These are phyloP conservation scores for Seira musarum DNA, from an alignment of 2,888 invertebrate species.

Conservation along the genomic window DNA sequence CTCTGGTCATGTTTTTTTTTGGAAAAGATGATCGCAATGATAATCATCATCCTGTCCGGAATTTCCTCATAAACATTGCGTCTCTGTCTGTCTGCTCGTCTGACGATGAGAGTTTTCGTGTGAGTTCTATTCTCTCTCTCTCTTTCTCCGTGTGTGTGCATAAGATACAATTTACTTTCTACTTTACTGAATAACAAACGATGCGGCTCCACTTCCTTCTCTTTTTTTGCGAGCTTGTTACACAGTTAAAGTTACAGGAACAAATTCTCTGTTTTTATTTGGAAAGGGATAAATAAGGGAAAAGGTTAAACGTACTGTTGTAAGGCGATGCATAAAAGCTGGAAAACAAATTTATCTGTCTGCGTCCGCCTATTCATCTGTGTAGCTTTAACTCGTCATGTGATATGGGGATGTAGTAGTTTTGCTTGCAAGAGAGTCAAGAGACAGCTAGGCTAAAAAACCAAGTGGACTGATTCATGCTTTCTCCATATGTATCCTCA, in stretches of 20 bases:
- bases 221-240: slow-evolving; percentile 12
- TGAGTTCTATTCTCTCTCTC: slow-evolving; percentile 14
- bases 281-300: slow-evolving; percentile 3
- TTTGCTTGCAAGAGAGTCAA: neutral
- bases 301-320: slow-evolving; percentile 31
- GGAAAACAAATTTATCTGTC: slow-evolving; percentile 56
- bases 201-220: slow-evolving; percentile 5
- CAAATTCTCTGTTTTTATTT: neutral
- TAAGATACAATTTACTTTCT: neutral
- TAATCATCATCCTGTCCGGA: slow-evolving; percentile 32
- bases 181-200: neutral
- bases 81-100: neutral
- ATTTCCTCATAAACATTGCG: slow-evolving; percentile 20
- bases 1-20: neutral
- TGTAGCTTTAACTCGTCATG: slow-evolving; percentile 41
- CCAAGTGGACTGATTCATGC: neutral
- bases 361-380: slow-evolving; percentile 57
- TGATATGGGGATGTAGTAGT: neutral
- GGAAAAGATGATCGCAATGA: slow-evolving; percentile 8
- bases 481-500: neutral
- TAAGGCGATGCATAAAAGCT: slow-evolving; percentile 29
- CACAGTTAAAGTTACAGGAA: neutral
- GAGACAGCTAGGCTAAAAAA: neutral
- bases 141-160: too few species aligned
- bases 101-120: neutral